Evolutionary conservation across 1,140 invertebrate genomes (phyloP).

Genomic region (Halotydeus destructor): DNA sequence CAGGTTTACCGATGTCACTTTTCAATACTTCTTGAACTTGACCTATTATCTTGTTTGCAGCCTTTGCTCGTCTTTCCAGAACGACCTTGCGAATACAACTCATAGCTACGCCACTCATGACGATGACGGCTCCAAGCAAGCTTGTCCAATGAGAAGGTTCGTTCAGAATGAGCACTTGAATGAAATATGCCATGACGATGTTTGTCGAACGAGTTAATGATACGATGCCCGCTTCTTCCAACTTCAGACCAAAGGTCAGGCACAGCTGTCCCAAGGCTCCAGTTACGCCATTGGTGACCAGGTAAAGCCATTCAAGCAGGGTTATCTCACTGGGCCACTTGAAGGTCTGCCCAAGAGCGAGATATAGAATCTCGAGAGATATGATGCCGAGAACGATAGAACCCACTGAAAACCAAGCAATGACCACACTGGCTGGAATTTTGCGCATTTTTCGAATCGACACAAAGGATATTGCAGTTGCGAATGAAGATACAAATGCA

Average conservation of each 20-base stretch:
- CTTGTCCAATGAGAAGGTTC: slow-evolving; percentile 8
- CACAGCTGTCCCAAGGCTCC: slow-evolving; percentile 70
- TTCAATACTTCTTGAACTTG: too few species aligned
- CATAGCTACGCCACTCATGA: too few species aligned
- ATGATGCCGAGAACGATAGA: neutral
- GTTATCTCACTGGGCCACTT: too few species aligned
- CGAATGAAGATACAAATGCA: slow-evolving; percentile 57
- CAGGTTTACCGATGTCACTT: too few species aligned
- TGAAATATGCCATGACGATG: slow-evolving; percentile 72
- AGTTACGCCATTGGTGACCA: too few species aligned
- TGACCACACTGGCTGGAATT: slow-evolving; percentile 46
- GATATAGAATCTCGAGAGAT: too few species aligned
- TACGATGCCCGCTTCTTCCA: slow-evolving; percentile 68
- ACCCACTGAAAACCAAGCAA: slow-evolving; percentile 33
- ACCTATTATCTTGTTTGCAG: too few species aligned
- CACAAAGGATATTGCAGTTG: slow-evolving; percentile 67
- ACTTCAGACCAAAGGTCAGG: slow-evolving; percentile 55
- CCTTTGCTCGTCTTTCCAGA: too few species aligned
- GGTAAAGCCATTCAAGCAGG: too few species aligned
- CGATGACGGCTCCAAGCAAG: neutral
- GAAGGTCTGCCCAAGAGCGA: too few species aligned
- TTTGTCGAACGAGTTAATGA: slow-evolving; percentile 64
- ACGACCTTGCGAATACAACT: too few species aligned
- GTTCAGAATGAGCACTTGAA: slow-evolving; percentile 33
- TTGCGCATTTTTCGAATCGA: slow-evolving; percentile 56